These are phyloP conservation scores for Zoanthus sociatus DNA, from an alignment of 92 coral and sea anemone genomes.

Conservation along the genomic window DNA sequence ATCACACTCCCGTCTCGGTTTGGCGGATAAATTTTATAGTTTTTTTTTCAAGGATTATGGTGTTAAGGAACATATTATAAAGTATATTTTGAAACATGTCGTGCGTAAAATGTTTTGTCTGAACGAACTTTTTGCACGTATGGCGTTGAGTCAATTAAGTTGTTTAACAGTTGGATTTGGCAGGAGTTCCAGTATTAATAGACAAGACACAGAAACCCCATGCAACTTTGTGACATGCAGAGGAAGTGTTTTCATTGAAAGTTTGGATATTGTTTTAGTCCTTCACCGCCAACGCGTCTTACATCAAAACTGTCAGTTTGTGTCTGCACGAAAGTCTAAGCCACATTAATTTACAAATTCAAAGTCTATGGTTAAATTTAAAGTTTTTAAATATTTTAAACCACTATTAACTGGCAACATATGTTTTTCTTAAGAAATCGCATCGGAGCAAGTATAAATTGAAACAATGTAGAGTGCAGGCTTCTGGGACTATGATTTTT, in stretches of 20 bases:
- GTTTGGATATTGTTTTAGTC: constrained; percentile 13
- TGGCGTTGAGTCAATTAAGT: constrained; percentile 6
- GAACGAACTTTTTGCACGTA: neutral
- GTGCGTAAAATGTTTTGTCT: constrained; percentile 7
- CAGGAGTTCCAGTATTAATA: neutral
- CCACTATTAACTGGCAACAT: neutral
- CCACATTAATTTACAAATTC: neutral
- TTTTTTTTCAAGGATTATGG: neutral
- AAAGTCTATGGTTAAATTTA: neutral
- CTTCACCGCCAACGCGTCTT: constrained; percentile 26
- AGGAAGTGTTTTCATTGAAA: constrained; percentile 18
- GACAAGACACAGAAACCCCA: neutral
- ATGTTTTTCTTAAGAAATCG: neutral
- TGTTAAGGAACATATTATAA: neutral
- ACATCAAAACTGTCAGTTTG: neutral
- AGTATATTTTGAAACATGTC: constrained; percentile 26
- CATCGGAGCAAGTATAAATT: neutral
- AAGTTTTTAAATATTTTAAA: neutral
- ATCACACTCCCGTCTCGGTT: neutral
- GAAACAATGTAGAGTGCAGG: neutral
- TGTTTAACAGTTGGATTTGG: neutral
- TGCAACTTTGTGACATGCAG: neutral
- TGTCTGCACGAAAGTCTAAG: constrained; percentile 19
- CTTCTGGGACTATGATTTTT: neutral
- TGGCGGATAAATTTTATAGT: neutral